Percentiles rank a stretch among this genome's conserved stretches.
Evolutionary conservation across 1,140 invertebrate species (phyloP).

Genomic region (Sycobia sp.): DNA sequence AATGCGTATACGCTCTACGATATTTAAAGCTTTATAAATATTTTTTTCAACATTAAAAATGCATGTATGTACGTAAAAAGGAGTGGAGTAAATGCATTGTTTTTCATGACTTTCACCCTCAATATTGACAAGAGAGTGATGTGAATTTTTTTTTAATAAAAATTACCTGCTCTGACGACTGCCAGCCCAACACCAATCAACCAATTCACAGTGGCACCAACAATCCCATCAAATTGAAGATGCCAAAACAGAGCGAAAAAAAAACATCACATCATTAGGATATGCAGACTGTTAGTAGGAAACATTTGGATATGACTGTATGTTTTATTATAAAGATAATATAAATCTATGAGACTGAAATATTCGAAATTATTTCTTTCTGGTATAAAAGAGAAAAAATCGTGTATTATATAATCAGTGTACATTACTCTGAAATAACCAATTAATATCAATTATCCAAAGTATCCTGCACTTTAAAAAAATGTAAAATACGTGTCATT

Average conservation of each 20-base stretch:
- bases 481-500: slow-evolving; percentile 16
- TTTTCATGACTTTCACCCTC: slow-evolving; percentile 4
- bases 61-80: background rate
- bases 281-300: slow-evolving; percentile 50
- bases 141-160: slow-evolving; percentile 33
- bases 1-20: no score
- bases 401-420: background rate
- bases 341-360: background rate
- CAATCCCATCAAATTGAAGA: slow-evolving; percentile 49
- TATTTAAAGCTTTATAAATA: background rate
- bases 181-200: slow-evolving; percentile 58
- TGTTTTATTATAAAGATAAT: slow-evolving; percentile 8
- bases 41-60: background rate
- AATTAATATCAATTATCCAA: slow-evolving; percentile 12
- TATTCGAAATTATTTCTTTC: background rate
- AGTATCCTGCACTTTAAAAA: slow-evolving; percentile 9
- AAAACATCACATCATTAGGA: slow-evolving; percentile 55
- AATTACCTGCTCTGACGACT: slow-evolving; percentile 61
- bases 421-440: background rate
- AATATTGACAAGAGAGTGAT: slow-evolving; percentile 28
- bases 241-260: slow-evolving; percentile 56
- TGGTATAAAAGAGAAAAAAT: background rate
- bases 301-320: slow-evolving; percentile 32
- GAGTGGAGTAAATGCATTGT: slow-evolving; percentile 17
- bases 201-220: slow-evolving; percentile 53